These are phyloP conservation scores for Hylyphantes graminicola DNA, from an alignment of 1,140 invertebrate species.

Conservation along the genomic window DNA sequence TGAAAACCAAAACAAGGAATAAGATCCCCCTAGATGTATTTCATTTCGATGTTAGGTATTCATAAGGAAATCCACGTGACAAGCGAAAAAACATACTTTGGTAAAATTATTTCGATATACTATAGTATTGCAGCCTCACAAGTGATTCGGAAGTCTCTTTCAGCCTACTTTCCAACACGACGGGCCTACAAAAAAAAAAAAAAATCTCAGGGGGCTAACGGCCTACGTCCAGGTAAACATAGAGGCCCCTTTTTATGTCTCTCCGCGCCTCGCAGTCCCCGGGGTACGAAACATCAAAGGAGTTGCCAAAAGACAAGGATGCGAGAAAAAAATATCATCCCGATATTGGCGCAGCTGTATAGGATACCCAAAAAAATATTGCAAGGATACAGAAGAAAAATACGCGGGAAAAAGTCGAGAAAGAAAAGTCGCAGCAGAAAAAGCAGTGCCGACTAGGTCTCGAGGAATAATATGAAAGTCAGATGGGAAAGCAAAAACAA, in stretches of 20 bases:
- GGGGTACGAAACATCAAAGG: constrained; percentile 58
- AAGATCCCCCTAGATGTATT: not conserved
- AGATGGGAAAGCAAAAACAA: constrained; percentile 56
- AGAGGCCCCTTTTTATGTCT: constrained; percentile 30
- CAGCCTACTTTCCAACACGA: constrained; percentile 1
- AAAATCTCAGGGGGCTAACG: constrained; percentile 57
- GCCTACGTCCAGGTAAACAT: constrained; percentile 57
- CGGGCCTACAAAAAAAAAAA: constrained; percentile 5
- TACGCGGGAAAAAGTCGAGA: constrained; percentile 9
- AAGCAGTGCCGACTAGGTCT: constrained; percentile 52
- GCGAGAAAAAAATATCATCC: constrained; percentile 41
- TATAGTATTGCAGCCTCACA: constrained; percentile 12
- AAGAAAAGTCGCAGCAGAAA: constrained; percentile 34
- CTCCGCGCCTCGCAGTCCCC: constrained; percentile 22
- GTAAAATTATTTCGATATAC: constrained; percentile 23
- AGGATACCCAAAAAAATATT: constrained; percentile 43
- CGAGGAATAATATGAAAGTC: constrained; percentile 59
- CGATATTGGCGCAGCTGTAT: constrained; percentile 57
- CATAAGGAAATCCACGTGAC: not conserved
- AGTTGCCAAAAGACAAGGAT: constrained; percentile 51
- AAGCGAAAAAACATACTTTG: constrained; percentile 19
- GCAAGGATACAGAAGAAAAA: constrained; percentile 20
- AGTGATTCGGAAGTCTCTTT: constrained; percentile 30
- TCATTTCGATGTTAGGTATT: not conserved
- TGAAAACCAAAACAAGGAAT: no score